Percentiles rank a stretch among this genome's conserved stretches.
phyloP scores from a whole-genome alignment of 2,113 vertebrate species.

The Fulica atra region DNA sequence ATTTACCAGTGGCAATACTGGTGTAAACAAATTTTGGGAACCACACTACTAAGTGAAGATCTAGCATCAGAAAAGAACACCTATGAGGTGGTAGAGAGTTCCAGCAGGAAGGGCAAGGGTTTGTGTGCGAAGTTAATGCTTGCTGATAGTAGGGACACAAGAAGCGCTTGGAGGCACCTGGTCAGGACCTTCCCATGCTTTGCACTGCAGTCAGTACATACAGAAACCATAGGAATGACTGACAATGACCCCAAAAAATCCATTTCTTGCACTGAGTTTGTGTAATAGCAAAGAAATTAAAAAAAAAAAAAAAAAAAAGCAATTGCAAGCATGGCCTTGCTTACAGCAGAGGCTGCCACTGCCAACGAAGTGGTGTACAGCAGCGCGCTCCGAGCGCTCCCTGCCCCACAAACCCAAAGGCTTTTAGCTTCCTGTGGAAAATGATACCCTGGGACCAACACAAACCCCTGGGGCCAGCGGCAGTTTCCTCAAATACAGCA shows the following conservation, averaged over 20 bases:
- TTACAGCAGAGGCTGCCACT: background rate
- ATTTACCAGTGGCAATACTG: background rate
- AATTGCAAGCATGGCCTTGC: accelerated
- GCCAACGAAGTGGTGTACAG: background rate
- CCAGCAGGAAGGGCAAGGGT: background rate
- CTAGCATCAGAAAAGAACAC: background rate
- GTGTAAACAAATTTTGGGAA: background rate
- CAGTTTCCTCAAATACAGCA: background rate
- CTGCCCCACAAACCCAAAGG: background rate
- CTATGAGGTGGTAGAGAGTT: background rate
- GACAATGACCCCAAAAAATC: background rate
- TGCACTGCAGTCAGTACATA: background rate
- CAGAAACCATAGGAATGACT: background rate
- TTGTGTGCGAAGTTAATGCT: background rate
- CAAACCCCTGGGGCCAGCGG: background rate
- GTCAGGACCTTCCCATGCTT: background rate
- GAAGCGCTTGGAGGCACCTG: background rate
- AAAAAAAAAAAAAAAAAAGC: background rate
- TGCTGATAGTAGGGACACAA: background rate
- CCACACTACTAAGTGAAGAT: background rate
- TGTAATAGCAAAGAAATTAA: background rate
- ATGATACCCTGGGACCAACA: background rate
- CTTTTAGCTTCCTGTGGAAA: background rate
- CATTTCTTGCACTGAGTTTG: background rate
- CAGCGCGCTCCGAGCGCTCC: background rate